Percentiles rank a stretch among this genome's conserved stretches.
These are phyloP conservation scores for Balearica regulorum DNA, from an alignment of 2,797 vertebrate genomes.

Conservation along the genomic window DNA sequence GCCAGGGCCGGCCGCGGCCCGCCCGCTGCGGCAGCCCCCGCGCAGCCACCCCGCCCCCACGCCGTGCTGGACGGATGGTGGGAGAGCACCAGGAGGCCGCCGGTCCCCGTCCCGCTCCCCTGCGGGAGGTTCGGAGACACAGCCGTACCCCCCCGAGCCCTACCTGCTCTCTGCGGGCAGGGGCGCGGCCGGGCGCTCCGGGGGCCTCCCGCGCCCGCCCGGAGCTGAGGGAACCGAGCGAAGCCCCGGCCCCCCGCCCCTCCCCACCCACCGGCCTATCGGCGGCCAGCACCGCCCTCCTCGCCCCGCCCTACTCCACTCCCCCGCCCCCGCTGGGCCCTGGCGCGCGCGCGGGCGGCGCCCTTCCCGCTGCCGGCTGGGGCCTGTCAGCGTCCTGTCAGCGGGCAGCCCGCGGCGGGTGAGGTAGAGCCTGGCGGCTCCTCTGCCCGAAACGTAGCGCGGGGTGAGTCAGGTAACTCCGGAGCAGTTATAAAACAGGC, in stretches of 20 bases:
- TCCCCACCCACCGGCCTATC: neutral
- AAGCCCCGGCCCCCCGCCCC: neutral
- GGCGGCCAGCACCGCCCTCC: neutral
- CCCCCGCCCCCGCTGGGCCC: too few relatives aligned
- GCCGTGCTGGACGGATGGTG: too few relatives aligned
- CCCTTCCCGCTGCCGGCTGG: too few relatives aligned
- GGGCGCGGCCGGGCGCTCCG: neutral
- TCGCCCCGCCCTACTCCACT: neutral
- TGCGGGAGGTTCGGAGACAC: too few relatives aligned
- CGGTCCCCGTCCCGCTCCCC: neutral
- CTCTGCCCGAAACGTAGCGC: neutral
- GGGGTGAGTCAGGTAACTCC: neutral
- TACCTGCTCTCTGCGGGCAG: neutral
- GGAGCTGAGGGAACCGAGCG: neutral
- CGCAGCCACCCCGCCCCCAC: neutral
- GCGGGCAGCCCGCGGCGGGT: fast-evolving
- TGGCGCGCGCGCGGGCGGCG: too few relatives aligned
- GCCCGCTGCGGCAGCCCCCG: neutral
- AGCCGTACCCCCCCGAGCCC: neutral
- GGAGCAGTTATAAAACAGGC: too few relatives aligned
- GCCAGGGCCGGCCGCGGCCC: neutral
- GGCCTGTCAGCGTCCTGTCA: neutral
- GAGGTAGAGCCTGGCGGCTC: neutral
- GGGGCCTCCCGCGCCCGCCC: neutral
- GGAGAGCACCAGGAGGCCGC: neutral